phyloP scores from a whole-genome alignment of 2,797 vertebrate species.

The Lagorchestes hirsutus region DNA sequence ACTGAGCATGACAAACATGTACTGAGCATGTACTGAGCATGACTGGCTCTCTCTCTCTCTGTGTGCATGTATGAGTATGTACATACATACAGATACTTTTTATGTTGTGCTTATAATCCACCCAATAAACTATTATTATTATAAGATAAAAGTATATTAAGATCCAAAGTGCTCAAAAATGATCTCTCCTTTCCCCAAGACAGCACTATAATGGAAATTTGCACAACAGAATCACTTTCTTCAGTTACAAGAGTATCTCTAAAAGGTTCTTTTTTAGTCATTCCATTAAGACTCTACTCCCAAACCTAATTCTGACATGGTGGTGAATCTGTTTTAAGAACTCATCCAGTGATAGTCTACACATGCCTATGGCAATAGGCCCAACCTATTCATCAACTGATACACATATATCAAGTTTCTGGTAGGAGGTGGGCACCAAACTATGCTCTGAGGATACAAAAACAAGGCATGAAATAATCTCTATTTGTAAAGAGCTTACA shows the following conservation, averaged over 20 bases:
- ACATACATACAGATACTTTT: too few species aligned
- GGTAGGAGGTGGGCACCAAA: fast-evolving
- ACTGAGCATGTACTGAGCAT: too few species aligned
- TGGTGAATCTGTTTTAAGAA: neutral
- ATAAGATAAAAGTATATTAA: neutral
- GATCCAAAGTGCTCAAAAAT: neutral
- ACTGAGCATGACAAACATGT: neutral
- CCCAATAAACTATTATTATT: neutral
- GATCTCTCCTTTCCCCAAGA: neutral
- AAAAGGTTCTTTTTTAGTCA: neutral
- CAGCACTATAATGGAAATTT: neutral
- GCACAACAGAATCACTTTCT: neutral
- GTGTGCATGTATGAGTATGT: too few species aligned
- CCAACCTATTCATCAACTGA: neutral
- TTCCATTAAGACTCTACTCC: neutral
- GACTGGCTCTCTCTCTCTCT: too few species aligned
- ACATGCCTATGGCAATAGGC: neutral
- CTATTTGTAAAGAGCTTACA: neutral
- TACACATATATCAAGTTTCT: neutral
- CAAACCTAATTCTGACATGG: neutral
- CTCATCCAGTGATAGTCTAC: neutral
- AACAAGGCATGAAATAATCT: neutral
- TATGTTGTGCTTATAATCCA: neutral
- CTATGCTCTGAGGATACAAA: neutral
- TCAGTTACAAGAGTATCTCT: neutral